Conservation (phyloP, 2,113 vertebrate genomes). For the Bubalus kerabau region DNA sequence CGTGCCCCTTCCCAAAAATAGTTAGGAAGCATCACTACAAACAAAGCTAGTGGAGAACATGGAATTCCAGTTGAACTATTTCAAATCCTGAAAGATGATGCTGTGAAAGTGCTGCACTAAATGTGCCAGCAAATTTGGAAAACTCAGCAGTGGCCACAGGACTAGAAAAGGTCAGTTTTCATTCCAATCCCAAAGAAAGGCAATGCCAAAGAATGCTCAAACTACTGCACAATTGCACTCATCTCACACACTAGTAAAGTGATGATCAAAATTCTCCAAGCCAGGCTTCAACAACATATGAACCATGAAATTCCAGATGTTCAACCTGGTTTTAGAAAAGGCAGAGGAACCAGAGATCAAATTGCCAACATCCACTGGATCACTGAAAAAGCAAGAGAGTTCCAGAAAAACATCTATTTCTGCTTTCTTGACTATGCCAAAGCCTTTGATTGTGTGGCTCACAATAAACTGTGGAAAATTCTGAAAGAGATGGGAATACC, state of each 20-base stretch:
- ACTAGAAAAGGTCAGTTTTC: neutral
- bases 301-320: neutral
- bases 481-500: neutral
- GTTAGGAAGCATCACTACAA: neutral
- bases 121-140: neutral
- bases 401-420: neutral
- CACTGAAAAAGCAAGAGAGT: neutral
- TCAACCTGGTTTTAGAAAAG: neutral
- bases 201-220: neutral
- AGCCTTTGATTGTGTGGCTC: neutral
- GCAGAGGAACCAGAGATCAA: neutral
- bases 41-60: neutral
- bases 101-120: neutral
- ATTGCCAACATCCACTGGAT: accelerated
- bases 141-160: neutral
- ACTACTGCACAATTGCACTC: neutral
- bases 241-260: neutral
- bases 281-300: neutral
- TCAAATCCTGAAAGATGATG: neutral
- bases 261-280: neutral
- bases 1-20: neutral
- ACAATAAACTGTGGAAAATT: neutral
- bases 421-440: neutral
- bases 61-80: neutral
- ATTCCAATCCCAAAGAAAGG: neutral